A percentile compares a stretch with the other conserved stretches of the same genome.
Evolutionary conservation across 2,797 vertebrate genomes (phyloP).

Genomic region (Sebastes diaconus): DNA sequence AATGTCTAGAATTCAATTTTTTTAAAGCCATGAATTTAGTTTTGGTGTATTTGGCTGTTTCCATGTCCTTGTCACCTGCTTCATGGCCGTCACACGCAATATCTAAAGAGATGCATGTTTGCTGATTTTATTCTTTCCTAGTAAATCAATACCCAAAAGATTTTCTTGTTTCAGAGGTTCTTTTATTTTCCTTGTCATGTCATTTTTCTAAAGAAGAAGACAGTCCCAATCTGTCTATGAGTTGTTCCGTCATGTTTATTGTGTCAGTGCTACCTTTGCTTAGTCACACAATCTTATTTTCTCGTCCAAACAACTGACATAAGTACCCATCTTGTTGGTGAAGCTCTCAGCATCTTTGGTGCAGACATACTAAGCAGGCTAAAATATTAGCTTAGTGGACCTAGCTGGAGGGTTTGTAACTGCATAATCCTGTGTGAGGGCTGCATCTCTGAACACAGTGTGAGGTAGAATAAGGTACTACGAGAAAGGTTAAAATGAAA

Average conservation of each 20-base stretch:
- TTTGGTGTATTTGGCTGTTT: neutral
- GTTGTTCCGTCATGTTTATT: neutral
- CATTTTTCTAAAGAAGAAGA: neutral
- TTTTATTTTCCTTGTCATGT: neutral
- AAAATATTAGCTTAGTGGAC: neutral
- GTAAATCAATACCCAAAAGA: neutral
- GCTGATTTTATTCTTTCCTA: neutral
- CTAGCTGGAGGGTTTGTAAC: neutral
- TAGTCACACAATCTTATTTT: neutral
- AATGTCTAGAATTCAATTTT: too few relatives aligned
- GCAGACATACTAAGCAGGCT: neutral
- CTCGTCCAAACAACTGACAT: neutral
- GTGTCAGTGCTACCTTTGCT: neutral
- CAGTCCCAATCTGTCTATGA: neutral
- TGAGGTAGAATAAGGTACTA: neutral
- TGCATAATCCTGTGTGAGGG: neutral
- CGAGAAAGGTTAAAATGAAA: neutral
- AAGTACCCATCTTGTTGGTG: neutral
- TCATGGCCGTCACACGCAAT: neutral
- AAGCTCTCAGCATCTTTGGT: neutral
- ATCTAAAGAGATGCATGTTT: neutral
- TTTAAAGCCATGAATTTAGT: too few relatives aligned
- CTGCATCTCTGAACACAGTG: neutral
- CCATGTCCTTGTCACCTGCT: neutral
- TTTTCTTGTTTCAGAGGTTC: too few relatives aligned